Base-by-base conservation (phyloP, 2,888 invertebrate genomes). In the Acleris holmiana region DNA sequence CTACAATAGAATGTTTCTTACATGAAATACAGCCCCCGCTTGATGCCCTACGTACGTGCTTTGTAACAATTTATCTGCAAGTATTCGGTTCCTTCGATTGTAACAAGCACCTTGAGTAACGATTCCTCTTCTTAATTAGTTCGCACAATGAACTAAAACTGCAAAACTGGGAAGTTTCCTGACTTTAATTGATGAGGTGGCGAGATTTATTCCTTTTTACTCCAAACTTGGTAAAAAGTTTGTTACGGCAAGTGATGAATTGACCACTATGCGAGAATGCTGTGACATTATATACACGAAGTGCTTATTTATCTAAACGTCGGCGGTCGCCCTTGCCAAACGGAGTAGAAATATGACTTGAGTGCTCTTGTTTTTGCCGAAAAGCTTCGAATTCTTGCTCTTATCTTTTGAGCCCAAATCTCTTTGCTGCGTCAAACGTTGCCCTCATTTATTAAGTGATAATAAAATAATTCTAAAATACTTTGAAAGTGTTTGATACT, bases 261-360 rank as follows among this genome's bases (percentile, higher is more conserved):
- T 49, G 57, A 48, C 48, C 57, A 49, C 57, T 19, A 49, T 19
- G 35, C 19, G 29, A 57, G 56, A 57, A 57, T n/a, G 19, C 18
- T 29, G 40, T 5, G 29, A 19, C 56, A 29, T 57, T 53, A 51
- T 35, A 18, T 35, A 47, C 56, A 47, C 46, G 17, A 47, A 47
- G 47, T 57, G 56, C 47, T 57, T 57, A 57, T 57, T 29, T 29
- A 57, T 57, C 47, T 47, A 35, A 57, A 35, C 19, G 23, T 18
- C 47, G 6, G 56, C 53, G 40, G 53, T 47, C 29, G 18, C 47
- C 35, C 17, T 10, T 51, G 56, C 56, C 29, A 47, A 47, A 56
- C 46, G 46, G 46, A 25, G 46, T 18, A 56, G 55, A 47, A 47
- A 47, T 47, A 47, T 57, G 47, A 29, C 56, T 18, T 47, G 29